Evolutionary conservation across 2,888 invertebrate species (phyloP).

Genomic region (Rapana venosa): DNA sequence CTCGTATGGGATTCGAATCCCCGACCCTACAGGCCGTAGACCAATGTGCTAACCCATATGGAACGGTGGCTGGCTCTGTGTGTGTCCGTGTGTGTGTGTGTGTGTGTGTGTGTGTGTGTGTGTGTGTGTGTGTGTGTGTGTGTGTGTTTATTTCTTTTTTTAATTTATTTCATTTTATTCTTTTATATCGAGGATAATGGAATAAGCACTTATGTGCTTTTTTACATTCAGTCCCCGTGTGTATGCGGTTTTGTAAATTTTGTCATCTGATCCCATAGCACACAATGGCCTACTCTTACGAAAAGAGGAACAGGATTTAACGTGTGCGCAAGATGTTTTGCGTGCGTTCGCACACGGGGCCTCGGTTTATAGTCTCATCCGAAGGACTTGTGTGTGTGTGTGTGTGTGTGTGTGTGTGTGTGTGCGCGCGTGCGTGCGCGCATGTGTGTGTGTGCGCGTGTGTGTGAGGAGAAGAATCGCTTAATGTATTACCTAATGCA

Average conservation of each 20-base stretch:
- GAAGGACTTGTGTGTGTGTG: neutral
- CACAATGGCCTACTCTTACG: no score
- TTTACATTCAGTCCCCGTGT: no score
- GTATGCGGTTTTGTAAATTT: no score
- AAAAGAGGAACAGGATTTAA: no score
- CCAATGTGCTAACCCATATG: neutral
- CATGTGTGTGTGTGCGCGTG: neutral
- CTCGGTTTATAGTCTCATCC: neutral
- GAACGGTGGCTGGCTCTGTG: constrained; percentile 11
- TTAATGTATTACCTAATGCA: no score
- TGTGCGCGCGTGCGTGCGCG: constrained; percentile 8
- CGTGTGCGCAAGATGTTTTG: no score
- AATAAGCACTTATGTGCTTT: no score
- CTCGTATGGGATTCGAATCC: neutral
- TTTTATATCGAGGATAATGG: no score
- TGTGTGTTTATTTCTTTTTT: neutral
- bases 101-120: neutral
- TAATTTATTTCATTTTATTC: no score
- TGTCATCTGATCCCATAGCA: no score
- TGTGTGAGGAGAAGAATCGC: neutral
- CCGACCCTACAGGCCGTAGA: neutral
- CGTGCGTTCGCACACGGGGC: no score
- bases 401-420: constrained; percentile 29
- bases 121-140: neutral
- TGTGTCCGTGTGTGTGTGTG: neutral